A percentile compares a stretch with the other conserved stretches of the same genome.
phyloP scores from a whole-genome alignment of 2,113 vertebrate species.

The Cavia porcellus region DNA sequence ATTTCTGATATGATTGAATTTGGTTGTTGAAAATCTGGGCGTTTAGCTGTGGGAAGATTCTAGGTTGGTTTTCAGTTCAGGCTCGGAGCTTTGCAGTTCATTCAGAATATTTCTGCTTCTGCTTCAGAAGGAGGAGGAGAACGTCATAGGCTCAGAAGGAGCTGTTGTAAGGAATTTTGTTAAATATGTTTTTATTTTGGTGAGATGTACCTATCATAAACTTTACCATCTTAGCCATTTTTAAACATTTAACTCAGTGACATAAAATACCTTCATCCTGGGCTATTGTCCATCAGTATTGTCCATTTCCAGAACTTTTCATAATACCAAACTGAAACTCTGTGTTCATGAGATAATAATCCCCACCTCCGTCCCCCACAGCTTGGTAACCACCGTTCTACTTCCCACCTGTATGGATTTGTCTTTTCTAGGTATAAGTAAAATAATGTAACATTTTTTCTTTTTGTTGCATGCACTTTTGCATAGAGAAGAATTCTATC shows the following conservation, averaged over 20 bases:
- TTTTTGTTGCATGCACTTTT: background rate
- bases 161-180: background rate
- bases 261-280: background rate
- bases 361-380: no score
- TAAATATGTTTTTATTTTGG: background rate
- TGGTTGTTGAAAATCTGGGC: background rate
- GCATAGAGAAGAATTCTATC: background rate
- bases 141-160: background rate
- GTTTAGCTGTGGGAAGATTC: background rate
- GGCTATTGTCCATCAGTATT: background rate
- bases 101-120: background rate
- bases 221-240: background rate
- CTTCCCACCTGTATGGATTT: background rate
- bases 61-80: background rate
- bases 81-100: background rate
- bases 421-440: background rate
- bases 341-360: background rate
- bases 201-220: background rate
- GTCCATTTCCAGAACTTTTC: background rate
- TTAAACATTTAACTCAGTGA: background rate
- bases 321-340: background rate
- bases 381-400: background rate
- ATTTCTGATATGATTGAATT: background rate
- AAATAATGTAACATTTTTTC: background rate
- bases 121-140: background rate